Conservation (phyloP, 2,113 vertebrate genomes). For the Trachemys scripta region DNA sequence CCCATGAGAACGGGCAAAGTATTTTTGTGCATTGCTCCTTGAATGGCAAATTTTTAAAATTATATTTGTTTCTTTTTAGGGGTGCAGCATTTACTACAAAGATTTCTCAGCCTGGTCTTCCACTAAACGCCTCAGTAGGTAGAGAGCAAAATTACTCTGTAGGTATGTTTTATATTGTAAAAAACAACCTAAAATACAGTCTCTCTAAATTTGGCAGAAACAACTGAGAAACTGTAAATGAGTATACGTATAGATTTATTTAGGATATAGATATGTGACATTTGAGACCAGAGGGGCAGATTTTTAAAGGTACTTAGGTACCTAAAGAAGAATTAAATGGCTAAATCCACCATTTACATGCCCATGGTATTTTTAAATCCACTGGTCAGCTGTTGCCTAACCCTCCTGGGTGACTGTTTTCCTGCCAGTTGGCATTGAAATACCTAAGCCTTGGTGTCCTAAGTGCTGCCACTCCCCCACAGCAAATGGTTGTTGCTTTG, state of each 20-base stretch:
- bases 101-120: constrained; percentile 12
- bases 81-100: background rate
- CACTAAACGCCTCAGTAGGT: background rate
- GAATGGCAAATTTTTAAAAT: background rate
- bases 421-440: background rate
- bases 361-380: background rate
- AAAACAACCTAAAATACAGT: background rate
- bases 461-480: background rate
- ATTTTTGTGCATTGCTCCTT: background rate
- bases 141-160: background rate
- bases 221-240: background rate
- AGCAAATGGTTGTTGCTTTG: background rate
- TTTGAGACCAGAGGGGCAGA: background rate
- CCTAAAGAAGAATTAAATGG: background rate
- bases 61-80: constrained; percentile 48
- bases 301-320: background rate
- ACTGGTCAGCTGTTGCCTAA: background rate
- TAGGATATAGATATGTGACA: background rate
- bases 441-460: background rate
- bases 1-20: background rate
- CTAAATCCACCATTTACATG: background rate
- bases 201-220: background rate
- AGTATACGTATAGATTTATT: background rate
- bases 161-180: constrained; percentile 68
- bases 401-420: background rate